Evolutionary conservation across 1,140 invertebrate genomes (phyloP).

Genomic region (Ceratitis capitata): DNA sequence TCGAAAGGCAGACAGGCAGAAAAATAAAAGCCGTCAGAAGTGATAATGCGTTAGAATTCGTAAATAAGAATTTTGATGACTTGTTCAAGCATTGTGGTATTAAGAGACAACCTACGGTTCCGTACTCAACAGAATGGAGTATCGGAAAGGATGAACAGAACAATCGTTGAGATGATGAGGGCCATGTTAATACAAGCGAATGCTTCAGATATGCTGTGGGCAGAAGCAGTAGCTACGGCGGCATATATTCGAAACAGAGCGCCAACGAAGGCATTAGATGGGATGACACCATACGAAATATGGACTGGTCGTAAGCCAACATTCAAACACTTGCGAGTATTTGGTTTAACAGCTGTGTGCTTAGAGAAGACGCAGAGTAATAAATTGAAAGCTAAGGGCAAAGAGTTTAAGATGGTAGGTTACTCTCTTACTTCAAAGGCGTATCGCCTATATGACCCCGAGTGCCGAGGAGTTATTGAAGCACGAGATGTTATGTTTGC

Average conservation of each 20-base stretch:
- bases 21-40: constrained; percentile 52
- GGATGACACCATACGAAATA: too few species aligned
- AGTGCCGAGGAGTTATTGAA: constrained; percentile 49
- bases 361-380: constrained; percentile 58
- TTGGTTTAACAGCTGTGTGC: constrained; percentile 54
- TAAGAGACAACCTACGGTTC: constrained; percentile 50
- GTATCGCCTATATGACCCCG: constrained; percentile 57
- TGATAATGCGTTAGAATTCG: too few species aligned
- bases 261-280: too few species aligned
- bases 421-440: constrained; percentile 63
- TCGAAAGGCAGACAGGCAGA: constrained; percentile 52
- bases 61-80: too few species aligned
- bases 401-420: constrained; percentile 63
- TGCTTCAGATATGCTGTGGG: too few species aligned
- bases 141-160: constrained; percentile 53
- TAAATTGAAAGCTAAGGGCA: constrained; percentile 59
- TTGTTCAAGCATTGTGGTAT: too few species aligned
- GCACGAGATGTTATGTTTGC: constrained; percentile 43
- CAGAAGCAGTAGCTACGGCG: constrained; percentile 52
- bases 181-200: constrained; percentile 64
- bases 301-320: too few species aligned
- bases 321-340: constrained; percentile 56
- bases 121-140: constrained; percentile 60
- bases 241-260: too few species aligned
- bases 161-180: constrained; percentile 52